Evolutionary conservation across 2,113 vertebrate species (phyloP), one percentile per base, ranked within the genome.

Genomic region (Raja brachyura): DNA sequence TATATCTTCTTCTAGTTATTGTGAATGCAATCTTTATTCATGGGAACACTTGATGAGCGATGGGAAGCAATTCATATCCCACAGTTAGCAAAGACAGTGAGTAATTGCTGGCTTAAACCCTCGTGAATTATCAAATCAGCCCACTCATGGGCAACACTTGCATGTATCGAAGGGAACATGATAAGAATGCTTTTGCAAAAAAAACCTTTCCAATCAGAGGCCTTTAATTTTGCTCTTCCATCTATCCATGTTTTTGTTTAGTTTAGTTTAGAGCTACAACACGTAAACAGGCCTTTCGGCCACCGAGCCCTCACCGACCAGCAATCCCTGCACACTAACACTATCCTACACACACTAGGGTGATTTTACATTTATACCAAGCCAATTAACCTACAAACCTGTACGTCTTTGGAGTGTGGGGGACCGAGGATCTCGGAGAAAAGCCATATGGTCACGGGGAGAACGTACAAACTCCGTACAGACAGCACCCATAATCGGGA

Each of bases 41-140:
- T 28, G 39, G 63, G 56, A 63, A 33, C 20, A 31, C 28, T 7
- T 31, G 83, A 88, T n/a, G 14, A 63, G 14, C 83, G 28, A 31
- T 88, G 83, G 59, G 13, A 63, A 31, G 59, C 28, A 88, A 88
- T 31, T 88, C 59, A 88, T 63, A 88, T 66, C n/a, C 83, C 83
- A 86, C 11, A 61, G 13, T 31, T 28, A 88, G n/a, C 28, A 18
- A 11, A 31, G 14, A 1, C 83, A 18, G 4, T 88, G 59, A 88
- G 83, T 8, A 18, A 63, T 66, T 88, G 28, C 59, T 88, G 59
- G n/a, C 59, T 88, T 61, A 63, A 88, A 16, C 83, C n/a, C n/a
- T 63, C 10, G 13, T 18, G 83, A 88, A 88, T 63, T 63, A 20
- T 63, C 79, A 83, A 56, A 54, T 56, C 48, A 83, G 79, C 48